These are phyloP conservation scores for Ochropleura plecta DNA, from an alignment of 2,888 invertebrate species.

Conservation along the genomic window DNA sequence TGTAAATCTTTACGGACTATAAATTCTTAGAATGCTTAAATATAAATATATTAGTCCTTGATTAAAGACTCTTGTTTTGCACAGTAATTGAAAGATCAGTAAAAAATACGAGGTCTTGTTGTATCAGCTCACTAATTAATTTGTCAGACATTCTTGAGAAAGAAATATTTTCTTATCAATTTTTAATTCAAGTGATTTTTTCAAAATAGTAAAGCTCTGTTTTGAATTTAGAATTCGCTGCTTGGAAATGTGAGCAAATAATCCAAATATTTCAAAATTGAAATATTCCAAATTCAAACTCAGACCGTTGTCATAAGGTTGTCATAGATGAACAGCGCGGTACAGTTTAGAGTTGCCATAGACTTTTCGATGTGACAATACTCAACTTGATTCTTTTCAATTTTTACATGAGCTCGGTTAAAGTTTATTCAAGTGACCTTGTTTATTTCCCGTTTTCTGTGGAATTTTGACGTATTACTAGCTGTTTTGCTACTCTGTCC, in stretches of 20 bases:
- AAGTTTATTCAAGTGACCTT: background rate
- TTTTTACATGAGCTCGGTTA: background rate
- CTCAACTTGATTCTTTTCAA: background rate
- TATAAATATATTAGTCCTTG: too few species aligned
- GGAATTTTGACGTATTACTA: background rate
- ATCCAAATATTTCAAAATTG: background rate
- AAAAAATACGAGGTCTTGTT: slow-evolving; percentile 3
- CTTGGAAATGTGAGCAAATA: background rate
- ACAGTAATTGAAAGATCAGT: too few species aligned
- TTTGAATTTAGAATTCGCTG: background rate
- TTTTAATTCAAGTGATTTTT: background rate
- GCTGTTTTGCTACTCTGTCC: background rate
- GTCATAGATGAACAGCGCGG: background rate
- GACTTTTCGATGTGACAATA: background rate
- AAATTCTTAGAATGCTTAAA: too few species aligned
- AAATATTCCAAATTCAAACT: background rate
- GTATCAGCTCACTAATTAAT: background rate
- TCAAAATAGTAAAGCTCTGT: too few species aligned
- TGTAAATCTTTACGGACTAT: too few species aligned
- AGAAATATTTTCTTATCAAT: background rate
- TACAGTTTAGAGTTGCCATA: background rate
- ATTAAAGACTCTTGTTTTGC: background rate
- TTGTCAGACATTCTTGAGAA: background rate
- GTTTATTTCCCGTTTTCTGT: background rate
- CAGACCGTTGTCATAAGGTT: background rate